Conservation (phyloP, 2,888 invertebrate species). For the Chrysolina oricalcia region DNA sequence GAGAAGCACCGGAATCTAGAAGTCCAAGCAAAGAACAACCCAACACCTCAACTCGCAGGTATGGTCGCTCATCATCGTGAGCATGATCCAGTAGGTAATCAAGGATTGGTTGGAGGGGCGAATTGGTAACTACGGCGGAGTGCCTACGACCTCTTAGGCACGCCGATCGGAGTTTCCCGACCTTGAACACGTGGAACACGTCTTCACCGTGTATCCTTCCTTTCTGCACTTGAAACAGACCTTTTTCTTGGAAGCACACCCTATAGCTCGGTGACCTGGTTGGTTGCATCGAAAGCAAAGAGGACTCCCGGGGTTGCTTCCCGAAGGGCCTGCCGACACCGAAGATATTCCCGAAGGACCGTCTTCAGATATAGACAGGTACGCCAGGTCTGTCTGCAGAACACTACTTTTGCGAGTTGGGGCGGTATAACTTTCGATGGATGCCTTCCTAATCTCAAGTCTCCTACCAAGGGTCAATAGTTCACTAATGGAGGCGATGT, state of each 20-base stretch:
- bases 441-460: no score
- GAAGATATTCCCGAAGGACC: background rate
- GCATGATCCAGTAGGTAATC: background rate
- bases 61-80: constrained; percentile 33
- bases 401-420: background rate
- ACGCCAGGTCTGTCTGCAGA: background rate
- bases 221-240: background rate
- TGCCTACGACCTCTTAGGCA: background rate
- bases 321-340: background rate
- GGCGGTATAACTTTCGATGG: no score
- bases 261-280: background rate
- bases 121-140: background rate
- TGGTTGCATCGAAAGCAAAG: background rate
- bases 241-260: no score
- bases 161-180: background rate
- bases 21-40: constrained; percentile 9
- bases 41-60: constrained; percentile 35
- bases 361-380: background rate
- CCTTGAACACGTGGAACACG: background rate
- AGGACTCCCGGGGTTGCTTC: background rate
- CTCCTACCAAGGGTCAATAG: no score
- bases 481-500: background rate
- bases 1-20: constrained; percentile 2
- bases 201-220: background rate
- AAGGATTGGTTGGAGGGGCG: background rate